Conservation (phyloP, 2,797 vertebrate genomes). For the Furcifer pardalis region DNA sequence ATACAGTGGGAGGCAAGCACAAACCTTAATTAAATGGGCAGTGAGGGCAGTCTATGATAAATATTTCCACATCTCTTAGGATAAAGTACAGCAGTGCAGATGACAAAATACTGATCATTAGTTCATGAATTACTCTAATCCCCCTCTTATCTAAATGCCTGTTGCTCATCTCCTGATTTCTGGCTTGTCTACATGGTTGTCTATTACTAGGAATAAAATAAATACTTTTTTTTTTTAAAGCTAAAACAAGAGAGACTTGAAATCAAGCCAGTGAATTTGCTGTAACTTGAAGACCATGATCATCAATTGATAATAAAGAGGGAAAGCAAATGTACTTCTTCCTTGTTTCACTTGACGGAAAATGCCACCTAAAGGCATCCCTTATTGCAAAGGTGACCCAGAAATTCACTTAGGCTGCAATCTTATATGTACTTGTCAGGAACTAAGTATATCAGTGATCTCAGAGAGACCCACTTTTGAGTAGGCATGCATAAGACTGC, state of each 20-base stretch:
- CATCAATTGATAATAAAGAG: not conserved
- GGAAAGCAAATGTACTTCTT: not conserved
- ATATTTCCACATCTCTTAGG: constrained; percentile 52
- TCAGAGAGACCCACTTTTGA: not conserved
- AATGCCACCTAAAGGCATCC: not conserved
- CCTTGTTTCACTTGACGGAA: not conserved
- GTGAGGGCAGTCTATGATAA: constrained; percentile 24
- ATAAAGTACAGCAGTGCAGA: constrained; percentile 54
- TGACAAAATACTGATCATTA: constrained; percentile 45
- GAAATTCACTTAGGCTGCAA: not conserved
- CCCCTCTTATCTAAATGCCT: not conserved
- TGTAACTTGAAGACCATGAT: not conserved
- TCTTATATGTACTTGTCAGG: not conserved
- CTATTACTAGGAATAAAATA: not conserved
- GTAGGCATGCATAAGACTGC: not conserved
- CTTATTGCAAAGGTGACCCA: not conserved
- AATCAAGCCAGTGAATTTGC: not conserved
- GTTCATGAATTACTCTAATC: constrained; percentile 34
- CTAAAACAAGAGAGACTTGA: not conserved
- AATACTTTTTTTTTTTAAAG: not conserved
- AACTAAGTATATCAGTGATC: not conserved
- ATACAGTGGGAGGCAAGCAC: constrained; percentile 22
- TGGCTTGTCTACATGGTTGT: not conserved
- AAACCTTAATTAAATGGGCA: constrained; percentile 47
- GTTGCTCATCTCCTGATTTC: not conserved